Evolutionary conservation across 1,140 invertebrate species (phyloP).

Genomic region (Lordiphosa stackelbergi): DNA sequence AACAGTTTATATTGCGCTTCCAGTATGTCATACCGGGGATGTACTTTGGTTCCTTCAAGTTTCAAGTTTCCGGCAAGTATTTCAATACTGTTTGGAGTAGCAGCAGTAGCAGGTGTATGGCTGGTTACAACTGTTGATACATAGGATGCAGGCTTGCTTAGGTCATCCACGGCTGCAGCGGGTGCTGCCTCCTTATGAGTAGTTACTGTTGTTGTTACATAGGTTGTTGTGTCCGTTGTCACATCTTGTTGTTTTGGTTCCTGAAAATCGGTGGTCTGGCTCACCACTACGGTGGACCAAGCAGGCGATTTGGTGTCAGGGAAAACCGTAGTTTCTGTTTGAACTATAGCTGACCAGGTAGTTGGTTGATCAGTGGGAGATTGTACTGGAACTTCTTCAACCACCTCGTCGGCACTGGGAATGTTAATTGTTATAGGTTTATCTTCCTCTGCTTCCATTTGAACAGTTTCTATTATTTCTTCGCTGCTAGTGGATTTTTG

Average conservation of each 20-base stretch:
- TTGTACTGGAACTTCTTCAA: constrained; percentile 51
- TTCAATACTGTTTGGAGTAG: constrained; percentile 9
- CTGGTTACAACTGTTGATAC: constrained; percentile 58
- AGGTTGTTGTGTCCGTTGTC: constrained; percentile 38
- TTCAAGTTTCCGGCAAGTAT: constrained; percentile 21
- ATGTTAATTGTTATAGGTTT: constrained; percentile 39
- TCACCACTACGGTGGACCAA: constrained; percentile 67
- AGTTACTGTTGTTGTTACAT: constrained; percentile 67
- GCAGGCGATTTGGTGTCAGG: constrained; percentile 23
- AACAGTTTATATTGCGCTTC: constrained; percentile 40
- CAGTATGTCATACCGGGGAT: constrained; percentile 22
- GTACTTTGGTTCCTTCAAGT: constrained; percentile 14
- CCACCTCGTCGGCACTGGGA: constrained; percentile 11
- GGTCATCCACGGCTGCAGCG: constrained; percentile 14
- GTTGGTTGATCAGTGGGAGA: constrained; percentile 70
- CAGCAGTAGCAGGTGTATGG: constrained; percentile 16
- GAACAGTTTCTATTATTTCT: constrained; percentile 9
- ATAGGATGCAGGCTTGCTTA: constrained; percentile 37
- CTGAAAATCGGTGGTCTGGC: constrained; percentile 65
- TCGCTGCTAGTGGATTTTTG: constrained; percentile 20
- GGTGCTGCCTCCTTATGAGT: constrained; percentile 48
- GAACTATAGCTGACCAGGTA: constrained; percentile 72
- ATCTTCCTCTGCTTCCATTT: constrained; percentile 9
- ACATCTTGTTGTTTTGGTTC: constrained; percentile 46
- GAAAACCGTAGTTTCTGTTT: constrained; percentile 65